Percentiles rank a stretch among this genome's conserved stretches.
These are phyloP conservation scores for Empis stercorea DNA, from an alignment of 2,888 invertebrate species.

Conservation along the genomic window DNA sequence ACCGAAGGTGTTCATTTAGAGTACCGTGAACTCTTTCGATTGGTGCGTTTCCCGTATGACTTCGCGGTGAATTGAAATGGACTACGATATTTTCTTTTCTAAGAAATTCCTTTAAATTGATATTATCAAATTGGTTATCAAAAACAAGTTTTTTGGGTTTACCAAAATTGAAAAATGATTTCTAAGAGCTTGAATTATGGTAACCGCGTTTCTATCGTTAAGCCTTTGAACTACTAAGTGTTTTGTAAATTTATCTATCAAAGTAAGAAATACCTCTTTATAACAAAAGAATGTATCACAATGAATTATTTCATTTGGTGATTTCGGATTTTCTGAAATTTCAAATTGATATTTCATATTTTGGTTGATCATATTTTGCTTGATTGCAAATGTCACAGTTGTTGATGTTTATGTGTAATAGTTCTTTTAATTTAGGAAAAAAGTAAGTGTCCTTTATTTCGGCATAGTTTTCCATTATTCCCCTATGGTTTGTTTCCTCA, in stretches of 20 bases:
- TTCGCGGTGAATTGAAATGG: conserved; percentile 2
- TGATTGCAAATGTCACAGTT: not conserved
- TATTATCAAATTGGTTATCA: conserved; percentile 3
- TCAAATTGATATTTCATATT: not conserved
- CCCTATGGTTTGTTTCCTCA: not conserved
- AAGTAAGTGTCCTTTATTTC: not conserved
- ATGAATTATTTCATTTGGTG: not conserved
- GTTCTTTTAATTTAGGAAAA: not conserved
- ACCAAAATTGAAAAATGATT: not conserved
- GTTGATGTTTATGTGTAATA: not conserved
- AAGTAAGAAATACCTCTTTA: not conserved
- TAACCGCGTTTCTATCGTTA: not conserved
- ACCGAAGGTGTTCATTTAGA: conserved; percentile 7
- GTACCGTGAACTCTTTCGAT: conserved; percentile 8
- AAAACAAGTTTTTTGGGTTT: conserved; percentile 8
- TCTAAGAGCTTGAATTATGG: not conserved
- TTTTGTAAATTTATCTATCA: not conserved
- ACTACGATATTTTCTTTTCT: conserved; percentile 5
- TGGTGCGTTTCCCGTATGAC: not conserved
- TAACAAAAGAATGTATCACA: not conserved
- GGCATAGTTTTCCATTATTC: not conserved
- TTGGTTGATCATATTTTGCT: not conserved
- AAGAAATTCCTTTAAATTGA: conserved; percentile 4
- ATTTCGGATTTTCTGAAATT: not conserved
- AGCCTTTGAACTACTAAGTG: not conserved